Conservation (phyloP, 2,888 invertebrate genomes). For the Coelopa pilipes region DNA sequence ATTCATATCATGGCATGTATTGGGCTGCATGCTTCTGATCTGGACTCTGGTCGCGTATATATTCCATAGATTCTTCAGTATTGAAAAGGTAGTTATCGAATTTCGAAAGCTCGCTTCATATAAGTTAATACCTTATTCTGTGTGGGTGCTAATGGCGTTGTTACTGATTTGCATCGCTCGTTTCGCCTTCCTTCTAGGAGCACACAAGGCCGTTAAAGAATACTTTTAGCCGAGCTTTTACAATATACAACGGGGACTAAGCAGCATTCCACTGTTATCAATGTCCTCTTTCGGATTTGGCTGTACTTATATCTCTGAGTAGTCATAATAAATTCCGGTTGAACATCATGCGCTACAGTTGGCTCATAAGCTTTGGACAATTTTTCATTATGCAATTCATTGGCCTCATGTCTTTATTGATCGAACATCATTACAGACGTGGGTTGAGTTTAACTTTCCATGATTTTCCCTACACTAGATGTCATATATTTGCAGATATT, state of each 20-base stretch:
- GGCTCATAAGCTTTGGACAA: constrained; percentile 54
- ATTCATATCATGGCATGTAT: constrained; percentile 22
- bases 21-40: constrained; percentile 12
- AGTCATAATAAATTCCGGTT: constrained; percentile 83
- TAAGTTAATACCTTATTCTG: constrained; percentile 49
- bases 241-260: constrained; percentile 25
- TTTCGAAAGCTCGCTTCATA: constrained; percentile 6
- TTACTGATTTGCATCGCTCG: constrained; percentile 50
- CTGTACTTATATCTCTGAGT: constrained; percentile 84
- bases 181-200: constrained; percentile 53
- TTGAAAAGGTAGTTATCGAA: constrained; percentile 12
- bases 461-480: background rate
- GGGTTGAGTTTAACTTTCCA: background rate
- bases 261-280: constrained; percentile 45
- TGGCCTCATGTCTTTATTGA: constrained; percentile 77
- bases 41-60: constrained; percentile 19
- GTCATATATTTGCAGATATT: constrained; percentile 6
- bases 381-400: constrained; percentile 60
- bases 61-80: background rate
- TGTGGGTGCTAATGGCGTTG: constrained; percentile 44
- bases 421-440: constrained; percentile 69
- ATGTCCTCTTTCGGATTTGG: constrained; percentile 86
- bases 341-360: constrained; percentile 69
- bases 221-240: constrained; percentile 36
- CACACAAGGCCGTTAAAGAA: constrained; percentile 41